Conservation (phyloP, 2,888 invertebrate species). For the Magallana nippona region DNA sequence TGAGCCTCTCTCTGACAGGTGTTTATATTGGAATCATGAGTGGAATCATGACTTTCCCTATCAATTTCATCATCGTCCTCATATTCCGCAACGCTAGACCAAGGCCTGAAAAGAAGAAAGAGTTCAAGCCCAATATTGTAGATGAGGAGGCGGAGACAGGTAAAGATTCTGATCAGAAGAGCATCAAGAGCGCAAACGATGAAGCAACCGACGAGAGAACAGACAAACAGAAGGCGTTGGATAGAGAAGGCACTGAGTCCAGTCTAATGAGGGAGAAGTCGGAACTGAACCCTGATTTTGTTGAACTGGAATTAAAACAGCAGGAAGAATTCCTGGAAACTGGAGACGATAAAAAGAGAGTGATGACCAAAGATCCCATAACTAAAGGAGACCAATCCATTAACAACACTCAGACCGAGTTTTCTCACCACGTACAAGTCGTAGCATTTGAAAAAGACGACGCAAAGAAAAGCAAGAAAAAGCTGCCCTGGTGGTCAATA, state of each 20-base stretch:
- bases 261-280: slow-evolving; percentile 25
- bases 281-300: slow-evolving; percentile 35
- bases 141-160: slow-evolving; percentile 36
- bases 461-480: slow-evolving; percentile 39
- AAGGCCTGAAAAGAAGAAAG: slow-evolving; percentile 41
- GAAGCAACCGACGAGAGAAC: slow-evolving; percentile 16
- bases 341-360: slow-evolving; percentile 47
- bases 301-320: slow-evolving; percentile 43
- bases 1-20: slow-evolving; percentile 61
- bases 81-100: slow-evolving; percentile 61
- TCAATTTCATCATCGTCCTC: slow-evolving; percentile 60
- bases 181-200: not conserved
- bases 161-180: not conserved
- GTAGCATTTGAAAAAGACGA: slow-evolving; percentile 39
- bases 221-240: slow-evolving; percentile 28
- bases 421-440: slow-evolving; percentile 1
- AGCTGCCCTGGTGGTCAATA: slow-evolving; percentile 59
- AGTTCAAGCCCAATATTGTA: slow-evolving; percentile 3
- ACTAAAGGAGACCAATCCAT: not conserved
- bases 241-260: slow-evolving; percentile 41
- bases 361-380: slow-evolving; percentile 12
- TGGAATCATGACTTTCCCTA: slow-evolving; percentile 62
- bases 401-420: not conserved
- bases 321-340: slow-evolving; percentile 53
- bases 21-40: slow-evolving; percentile 61